A percentile compares a stretch with the other conserved stretches of the same genome.
phyloP scores from a whole-genome alignment of 2,888 invertebrate genomes.

The Machimus atricapillus region DNA sequence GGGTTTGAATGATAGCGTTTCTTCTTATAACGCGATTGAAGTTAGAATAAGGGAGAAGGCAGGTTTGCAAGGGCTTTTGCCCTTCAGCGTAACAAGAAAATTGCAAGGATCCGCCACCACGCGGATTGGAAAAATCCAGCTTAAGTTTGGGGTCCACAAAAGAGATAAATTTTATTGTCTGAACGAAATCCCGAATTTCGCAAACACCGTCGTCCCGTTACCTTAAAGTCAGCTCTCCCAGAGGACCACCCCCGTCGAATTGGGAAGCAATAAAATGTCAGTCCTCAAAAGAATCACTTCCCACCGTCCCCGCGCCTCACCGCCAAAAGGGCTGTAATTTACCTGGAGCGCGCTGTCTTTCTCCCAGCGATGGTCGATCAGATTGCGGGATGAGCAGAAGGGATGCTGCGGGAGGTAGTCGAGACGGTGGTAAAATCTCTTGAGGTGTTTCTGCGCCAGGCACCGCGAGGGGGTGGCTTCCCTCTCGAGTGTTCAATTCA shows the following conservation, averaged over 20 bases:
- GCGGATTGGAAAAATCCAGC: not conserved
- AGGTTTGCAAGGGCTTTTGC: not conserved
- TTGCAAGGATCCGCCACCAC: not conserved
- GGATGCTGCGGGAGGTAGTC: not conserved
- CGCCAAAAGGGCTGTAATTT: not conserved
- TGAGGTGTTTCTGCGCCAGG: not conserved
- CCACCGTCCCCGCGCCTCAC: not conserved
- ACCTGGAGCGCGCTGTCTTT: not conserved
- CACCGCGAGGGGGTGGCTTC: not conserved
- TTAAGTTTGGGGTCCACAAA: not conserved
- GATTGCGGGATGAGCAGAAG: not conserved
- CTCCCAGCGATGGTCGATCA: not conserved
- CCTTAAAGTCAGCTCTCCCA: not conserved
- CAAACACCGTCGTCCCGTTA: not conserved
- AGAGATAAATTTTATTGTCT: constrained; percentile 17
- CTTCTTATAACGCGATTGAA: not conserved
- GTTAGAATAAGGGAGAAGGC: not conserved
- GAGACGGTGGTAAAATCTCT: constrained; percentile 2
- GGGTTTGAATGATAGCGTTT: not conserved
- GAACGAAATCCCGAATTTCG: constrained; percentile 2
- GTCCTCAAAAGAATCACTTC: not conserved
- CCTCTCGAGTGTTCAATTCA: constrained; percentile 15
- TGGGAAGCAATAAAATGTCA: constrained; percentile 18
- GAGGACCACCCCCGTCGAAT: not conserved
- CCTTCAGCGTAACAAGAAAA: not conserved